Percentiles rank a stretch among this genome's conserved stretches.
Conservation (phyloP, 2,797 vertebrate genomes). For the Delichon dasypus region DNA sequence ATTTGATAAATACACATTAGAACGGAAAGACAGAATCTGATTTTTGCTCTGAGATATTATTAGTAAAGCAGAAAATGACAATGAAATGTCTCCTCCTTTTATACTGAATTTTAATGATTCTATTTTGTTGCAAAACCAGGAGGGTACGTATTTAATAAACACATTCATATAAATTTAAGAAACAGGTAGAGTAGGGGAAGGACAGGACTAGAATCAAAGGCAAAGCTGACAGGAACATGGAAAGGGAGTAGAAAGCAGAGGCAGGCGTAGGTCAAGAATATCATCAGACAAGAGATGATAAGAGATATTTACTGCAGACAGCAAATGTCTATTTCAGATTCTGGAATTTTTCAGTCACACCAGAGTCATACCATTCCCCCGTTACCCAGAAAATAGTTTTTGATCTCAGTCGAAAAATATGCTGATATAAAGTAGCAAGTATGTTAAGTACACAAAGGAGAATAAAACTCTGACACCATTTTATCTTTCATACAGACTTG, state of each 20-base stretch:
- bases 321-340: neutral
- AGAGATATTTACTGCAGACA: neutral
- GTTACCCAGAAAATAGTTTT: neutral
- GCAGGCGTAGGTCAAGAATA: neutral
- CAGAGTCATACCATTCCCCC: neutral
- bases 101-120: neutral
- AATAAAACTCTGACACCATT: neutral
- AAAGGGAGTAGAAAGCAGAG: neutral
- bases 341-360: neutral
- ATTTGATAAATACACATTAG: neutral
- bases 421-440: neutral
- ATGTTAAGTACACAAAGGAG: neutral
- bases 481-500: neutral
- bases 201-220: neutral
- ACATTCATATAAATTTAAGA: neutral
- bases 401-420: neutral
- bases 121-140: neutral
- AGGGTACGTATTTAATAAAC: neutral
- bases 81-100: neutral
- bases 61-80: neutral
- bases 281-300: neutral
- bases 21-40: neutral
- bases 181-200: neutral
- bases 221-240: neutral
- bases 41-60: neutral